Evolutionary conservation across 1,140 invertebrate species (phyloP).

Genomic region (Trichogramma pretiosum): DNA sequence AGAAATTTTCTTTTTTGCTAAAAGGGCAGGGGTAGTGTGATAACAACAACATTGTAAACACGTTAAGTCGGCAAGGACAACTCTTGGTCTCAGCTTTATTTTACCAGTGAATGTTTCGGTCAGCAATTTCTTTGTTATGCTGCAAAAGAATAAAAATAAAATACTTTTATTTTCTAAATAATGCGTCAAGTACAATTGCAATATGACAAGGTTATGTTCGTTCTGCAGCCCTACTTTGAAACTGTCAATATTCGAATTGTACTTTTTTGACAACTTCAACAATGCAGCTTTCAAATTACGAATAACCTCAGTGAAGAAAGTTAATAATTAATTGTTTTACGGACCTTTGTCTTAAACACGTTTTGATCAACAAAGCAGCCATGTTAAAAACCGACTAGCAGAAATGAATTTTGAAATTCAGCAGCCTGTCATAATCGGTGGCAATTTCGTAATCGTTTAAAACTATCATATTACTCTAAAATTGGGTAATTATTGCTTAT

Average conservation of each 20-base stretch:
- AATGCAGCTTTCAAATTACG: background rate
- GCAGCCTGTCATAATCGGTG: no score
- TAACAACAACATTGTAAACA: constrained; percentile 24
- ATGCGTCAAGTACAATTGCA: background rate
- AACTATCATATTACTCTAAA: no score
- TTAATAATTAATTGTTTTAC: constrained; percentile 4
- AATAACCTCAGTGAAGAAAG: background rate
- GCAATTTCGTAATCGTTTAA: no score
- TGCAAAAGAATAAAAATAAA: constrained; percentile 5
- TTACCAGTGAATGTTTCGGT: constrained; percentile 11
- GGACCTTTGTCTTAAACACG: constrained; percentile 21
- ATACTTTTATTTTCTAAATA: background rate
- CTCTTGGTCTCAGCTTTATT: constrained; percentile 8
- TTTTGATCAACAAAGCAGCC: constrained; percentile 20
- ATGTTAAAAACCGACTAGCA: no score
- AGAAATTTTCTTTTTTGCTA: constrained; percentile 19
- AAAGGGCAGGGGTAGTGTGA: constrained; percentile 23
- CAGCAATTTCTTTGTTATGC: constrained; percentile 6
- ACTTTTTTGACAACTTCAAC: background rate
- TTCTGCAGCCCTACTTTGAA: background rate
- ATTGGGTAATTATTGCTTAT: no score
- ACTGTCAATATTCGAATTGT: background rate
- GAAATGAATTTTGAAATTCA: no score
- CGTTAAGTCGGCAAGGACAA: constrained; percentile 2
- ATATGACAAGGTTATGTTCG: constrained; percentile 1